Base-by-base conservation (phyloP, 2,888 invertebrate species). In the Muscina levida region DNA sequence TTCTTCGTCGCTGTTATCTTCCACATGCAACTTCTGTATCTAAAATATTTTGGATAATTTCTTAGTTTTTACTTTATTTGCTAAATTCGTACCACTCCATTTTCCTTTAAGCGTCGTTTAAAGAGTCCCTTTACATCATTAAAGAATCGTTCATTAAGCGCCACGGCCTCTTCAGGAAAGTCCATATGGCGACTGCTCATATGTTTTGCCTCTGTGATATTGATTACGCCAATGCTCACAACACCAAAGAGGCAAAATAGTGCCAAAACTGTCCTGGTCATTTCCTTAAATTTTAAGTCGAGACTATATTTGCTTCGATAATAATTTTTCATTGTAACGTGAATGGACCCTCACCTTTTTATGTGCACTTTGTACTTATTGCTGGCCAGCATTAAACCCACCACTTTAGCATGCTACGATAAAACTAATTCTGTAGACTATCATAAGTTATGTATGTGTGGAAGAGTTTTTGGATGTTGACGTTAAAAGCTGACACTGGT, bases 61-160 rank as follows among this genome's bases (percentile, higher is more conserved):
- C 24, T 62, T n/a, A 67, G 37, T 22, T 6, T 48, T 17, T 31
- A 31, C 17, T 48, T 13, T 46, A 39, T 65, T 53, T 2, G 6
- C 44, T 2, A n/a, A 2, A 44, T 56, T 19, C 51, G 90, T 89
- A 88, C 89, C 85, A 74, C 84, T 62, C 82, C 84, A 83, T 84
- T 86, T 73, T 87, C 86, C 42, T 88, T 87, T 70, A 90, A 85
- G 79, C 91, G 91, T 46, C 91, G 87, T 72, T 91, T 91, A 65
- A 93, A 89, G 48, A 93, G 88, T 75, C 91, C 91, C 82, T 91
- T 89, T 56, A 93, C 91, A 86, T 92, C 92, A 82, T 92, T 91
- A 84, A 92, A 92, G 84, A 92, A 91, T 68, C 91, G 91, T 51
- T 91, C 89, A 78, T 89, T 90, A 39, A 90, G 79, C 39, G 87